Base-by-base conservation (phyloP, 2,113 vertebrate species). In the Cheilinus undulatus region DNA sequence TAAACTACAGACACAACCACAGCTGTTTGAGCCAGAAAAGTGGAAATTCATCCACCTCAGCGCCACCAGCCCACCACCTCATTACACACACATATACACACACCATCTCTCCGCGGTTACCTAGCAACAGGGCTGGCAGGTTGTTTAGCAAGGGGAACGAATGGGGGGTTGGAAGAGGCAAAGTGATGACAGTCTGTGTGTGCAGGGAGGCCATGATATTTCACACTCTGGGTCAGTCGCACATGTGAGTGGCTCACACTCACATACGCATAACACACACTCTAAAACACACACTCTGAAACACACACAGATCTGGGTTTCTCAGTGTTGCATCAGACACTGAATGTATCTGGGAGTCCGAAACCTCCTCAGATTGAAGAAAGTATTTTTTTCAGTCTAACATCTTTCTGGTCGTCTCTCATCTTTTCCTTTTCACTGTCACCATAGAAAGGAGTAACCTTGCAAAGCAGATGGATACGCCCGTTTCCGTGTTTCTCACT, bases 111-210 rank as follows among this genome's bases (percentile, higher is more conserved):
- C 87, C 40, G 1, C 9, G 42, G 87, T 90, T 71, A 74, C 88
- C 76, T 83, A 90, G 90, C 90, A 91, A 91, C 88, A 89, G 67
- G 72, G 73, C 75, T 69, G 82, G 75, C 82, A 85, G 65, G 66
- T 75, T 84, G 54, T 73, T 83, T 73, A 58, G 82, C 42, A 68
- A 82, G 72, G 69, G 69, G 42, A 75, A 72, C 30, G 30, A 69
- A 78, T 28, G 52, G 68, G 69, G 76, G 74, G 76, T 46, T 51
- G 50, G 27, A 34, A 22, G 27, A 34, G 52, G 30, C 19, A 34
- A 56, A 56, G 52, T 19, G 28, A 34, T 20, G 30, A 26, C 30
- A 23, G 50, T 45, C 23, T 53, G 60, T 78, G 68, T 60, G 27
- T 38, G 36, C 74, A 19, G 10, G 68, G 7, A 40, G 48, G 67